A percentile compares a stretch with the other conserved stretches of the same genome.
phyloP scores from a whole-genome alignment of 2,797 vertebrate genomes.

The Nannoperca obscura region DNA sequence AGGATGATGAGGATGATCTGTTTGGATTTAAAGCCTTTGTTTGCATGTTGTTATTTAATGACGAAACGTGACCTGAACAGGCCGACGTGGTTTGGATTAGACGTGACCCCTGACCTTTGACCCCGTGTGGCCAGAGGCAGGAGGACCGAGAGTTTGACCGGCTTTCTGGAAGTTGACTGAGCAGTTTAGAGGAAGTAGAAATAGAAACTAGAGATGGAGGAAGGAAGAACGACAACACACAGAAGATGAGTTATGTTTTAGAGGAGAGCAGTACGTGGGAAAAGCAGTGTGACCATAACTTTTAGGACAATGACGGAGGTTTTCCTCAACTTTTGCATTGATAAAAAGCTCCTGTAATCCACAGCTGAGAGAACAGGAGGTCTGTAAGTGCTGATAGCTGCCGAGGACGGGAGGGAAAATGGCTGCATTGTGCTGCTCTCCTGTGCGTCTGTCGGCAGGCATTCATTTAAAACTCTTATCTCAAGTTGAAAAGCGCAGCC shows the following conservation, averaged over 20 bases:
- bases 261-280: neutral
- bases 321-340: slow-evolving; percentile 24
- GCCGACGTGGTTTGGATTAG: slow-evolving; percentile 15
- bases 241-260: slow-evolving; percentile 8
- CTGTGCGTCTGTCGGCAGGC: slow-evolving; percentile 28
- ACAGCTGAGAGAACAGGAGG: slow-evolving; percentile 26
- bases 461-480: slow-evolving; percentile 45
- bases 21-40: slow-evolving; percentile 26
- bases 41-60: too few species aligned
- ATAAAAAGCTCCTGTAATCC: slow-evolving; percentile 10
- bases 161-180: slow-evolving; percentile 75
- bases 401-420: slow-evolving; percentile 13
- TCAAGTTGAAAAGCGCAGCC: slow-evolving; percentile 28
- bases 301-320: slow-evolving; percentile 3
- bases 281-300: slow-evolving; percentile 5
- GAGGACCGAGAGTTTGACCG: slow-evolving; percentile 17
- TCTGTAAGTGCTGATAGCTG: slow-evolving; percentile 45
- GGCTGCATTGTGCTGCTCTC: slow-evolving; percentile 27
- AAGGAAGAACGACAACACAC: slow-evolving; percentile 16
- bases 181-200: slow-evolving; percentile 73
- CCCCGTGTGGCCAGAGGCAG: neutral
- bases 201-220: slow-evolving; percentile 41
- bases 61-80: slow-evolving; percentile 5
- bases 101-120: slow-evolving; percentile 34
- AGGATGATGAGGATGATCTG: neutral